These are phyloP conservation scores for Rhinichthys osculus DNA, from an alignment of 2,797 vertebrate genomes.

Conservation along the genomic window DNA sequence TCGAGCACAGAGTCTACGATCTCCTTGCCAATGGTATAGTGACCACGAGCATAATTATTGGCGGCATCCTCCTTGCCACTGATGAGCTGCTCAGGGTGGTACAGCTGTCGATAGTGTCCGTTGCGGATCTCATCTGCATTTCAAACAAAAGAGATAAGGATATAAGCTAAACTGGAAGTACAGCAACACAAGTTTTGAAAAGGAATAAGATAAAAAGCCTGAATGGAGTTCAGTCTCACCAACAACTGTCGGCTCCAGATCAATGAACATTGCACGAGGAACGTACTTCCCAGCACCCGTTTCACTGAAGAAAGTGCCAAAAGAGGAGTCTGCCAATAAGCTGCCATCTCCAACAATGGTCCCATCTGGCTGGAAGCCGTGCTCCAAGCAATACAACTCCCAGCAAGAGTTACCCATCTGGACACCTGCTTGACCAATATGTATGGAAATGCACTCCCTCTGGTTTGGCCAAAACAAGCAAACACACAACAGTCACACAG, in stretches of 20 bases:
- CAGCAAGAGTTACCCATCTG: conserved; percentile 62
- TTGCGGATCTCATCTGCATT: conserved; percentile 53
- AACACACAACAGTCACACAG: neutral
- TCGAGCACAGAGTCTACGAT: conserved; percentile 57
- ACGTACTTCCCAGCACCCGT: conserved; percentile 60
- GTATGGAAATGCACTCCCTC: conserved; percentile 56
- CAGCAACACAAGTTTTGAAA: neutral
- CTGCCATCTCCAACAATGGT: conserved; percentile 1
- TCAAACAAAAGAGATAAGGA: neutral
- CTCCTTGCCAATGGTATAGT: conserved; percentile 62
- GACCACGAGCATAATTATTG: conserved; percentile 61
- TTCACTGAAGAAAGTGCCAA: conserved; percentile 63
- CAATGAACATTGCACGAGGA: conserved; percentile 56
- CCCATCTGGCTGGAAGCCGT: conserved; percentile 49
- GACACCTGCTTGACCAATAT: conserved; percentile 58
- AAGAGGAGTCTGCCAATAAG: conserved; percentile 47
- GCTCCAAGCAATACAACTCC: conserved; percentile 58
- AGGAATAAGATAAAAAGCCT: neutral
- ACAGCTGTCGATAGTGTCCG: conserved; percentile 56
- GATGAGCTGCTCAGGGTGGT: conserved; percentile 61
- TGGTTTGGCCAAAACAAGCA: conserved; percentile 2
- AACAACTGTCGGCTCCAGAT: conserved; percentile 58
- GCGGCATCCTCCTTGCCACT: conserved; percentile 62
- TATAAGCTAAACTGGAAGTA: accelerated
- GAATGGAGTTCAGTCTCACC: conserved; percentile 25